A percentile compares a stretch with the other conserved stretches of the same genome.
Evolutionary conservation across 1,140 invertebrate genomes (phyloP).

Genomic region (Bursaphelenchus mucronatus): DNA sequence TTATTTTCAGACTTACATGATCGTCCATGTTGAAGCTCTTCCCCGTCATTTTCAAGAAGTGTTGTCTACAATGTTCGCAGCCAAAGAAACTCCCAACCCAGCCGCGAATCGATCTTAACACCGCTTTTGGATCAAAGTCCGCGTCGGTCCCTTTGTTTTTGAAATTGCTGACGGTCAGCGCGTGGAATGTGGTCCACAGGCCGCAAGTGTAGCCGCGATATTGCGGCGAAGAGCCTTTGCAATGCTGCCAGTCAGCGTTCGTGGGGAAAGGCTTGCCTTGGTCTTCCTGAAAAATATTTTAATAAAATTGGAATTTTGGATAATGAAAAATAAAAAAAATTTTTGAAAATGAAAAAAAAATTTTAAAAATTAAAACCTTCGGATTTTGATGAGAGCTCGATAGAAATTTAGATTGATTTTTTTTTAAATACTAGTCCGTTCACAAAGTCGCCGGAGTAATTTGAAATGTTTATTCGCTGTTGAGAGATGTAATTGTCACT

Average conservation of each 20-base stretch:
- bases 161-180: constrained; percentile 75
- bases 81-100: constrained; percentile 59
- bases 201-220: constrained; percentile 87
- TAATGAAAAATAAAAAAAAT: too few species aligned
- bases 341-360: constrained; percentile 11
- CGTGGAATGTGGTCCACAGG: constrained; percentile 92
- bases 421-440: too few species aligned
- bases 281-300: constrained; percentile 38
- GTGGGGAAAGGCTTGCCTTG: constrained; percentile 61
- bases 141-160: constrained; percentile 62
- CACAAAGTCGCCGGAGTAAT: too few species aligned
- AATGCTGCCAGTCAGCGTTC: constrained; percentile 72
- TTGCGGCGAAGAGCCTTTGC: constrained; percentile 72
- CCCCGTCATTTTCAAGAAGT: constrained; percentile 60
- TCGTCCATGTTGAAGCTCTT: constrained; percentile 53
- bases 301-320: too few species aligned
- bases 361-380: background rate
- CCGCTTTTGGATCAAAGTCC: constrained; percentile 43
- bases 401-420: background rate
- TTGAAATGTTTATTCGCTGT: too few species aligned
- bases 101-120: constrained; percentile 54
- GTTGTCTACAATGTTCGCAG: constrained; percentile 55
- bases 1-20: constrained; percentile 22
- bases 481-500: too few species aligned
- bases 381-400: background rate